phyloP scores from a whole-genome alignment of 30 jellyfish, hydroid and myxozoan genomes.

The Cassiopea andromeda region DNA sequence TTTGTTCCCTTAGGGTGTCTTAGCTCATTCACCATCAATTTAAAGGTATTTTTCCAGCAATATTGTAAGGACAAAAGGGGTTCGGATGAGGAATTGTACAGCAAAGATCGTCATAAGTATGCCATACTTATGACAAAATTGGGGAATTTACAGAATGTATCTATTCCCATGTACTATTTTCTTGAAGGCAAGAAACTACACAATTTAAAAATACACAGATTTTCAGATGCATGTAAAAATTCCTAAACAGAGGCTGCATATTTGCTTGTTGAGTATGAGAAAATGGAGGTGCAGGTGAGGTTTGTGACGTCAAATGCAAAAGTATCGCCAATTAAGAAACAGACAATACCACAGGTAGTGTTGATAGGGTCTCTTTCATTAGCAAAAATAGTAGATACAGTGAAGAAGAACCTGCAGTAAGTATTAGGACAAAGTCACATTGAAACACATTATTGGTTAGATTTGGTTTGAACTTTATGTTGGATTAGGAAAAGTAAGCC shows the following conservation, averaged over 20 bases:
- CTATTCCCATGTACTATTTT: slow-evolving; percentile 27
- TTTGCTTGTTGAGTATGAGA: slow-evolving; percentile 45
- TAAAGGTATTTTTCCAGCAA: slow-evolving; percentile 64
- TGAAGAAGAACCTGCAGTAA: no score
- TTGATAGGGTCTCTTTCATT: slow-evolving; percentile 72
- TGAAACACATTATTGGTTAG: slow-evolving; percentile 66
- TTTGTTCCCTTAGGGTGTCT: slow-evolving; percentile 84
- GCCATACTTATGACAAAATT: slow-evolving; percentile 24
- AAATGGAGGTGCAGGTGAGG: slow-evolving; percentile 53
- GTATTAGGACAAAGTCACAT: slow-evolving; percentile 27
- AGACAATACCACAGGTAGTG: slow-evolving; percentile 72
- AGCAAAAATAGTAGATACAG: no score
- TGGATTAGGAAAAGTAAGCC: slow-evolving; percentile 74
- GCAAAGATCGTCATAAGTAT: slow-evolving; percentile 15
- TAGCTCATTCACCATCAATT: slow-evolving; percentile 48
- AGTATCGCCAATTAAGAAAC: slow-evolving; percentile 70
- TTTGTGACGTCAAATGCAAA: no score
- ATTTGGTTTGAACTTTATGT: slow-evolving; percentile 70
- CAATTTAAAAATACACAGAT: slow-evolving; percentile 67
- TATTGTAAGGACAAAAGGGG: slow-evolving; percentile 60
- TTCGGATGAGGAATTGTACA: slow-evolving; percentile 67
- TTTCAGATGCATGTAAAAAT: slow-evolving; percentile 72
- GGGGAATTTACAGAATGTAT: slow-evolving; percentile 1
- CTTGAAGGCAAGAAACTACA: background rate
- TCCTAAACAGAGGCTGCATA: slow-evolving; percentile 72